Conservation (phyloP, 2,113 vertebrate species). For the Planiliza haematocheilus region DNA sequence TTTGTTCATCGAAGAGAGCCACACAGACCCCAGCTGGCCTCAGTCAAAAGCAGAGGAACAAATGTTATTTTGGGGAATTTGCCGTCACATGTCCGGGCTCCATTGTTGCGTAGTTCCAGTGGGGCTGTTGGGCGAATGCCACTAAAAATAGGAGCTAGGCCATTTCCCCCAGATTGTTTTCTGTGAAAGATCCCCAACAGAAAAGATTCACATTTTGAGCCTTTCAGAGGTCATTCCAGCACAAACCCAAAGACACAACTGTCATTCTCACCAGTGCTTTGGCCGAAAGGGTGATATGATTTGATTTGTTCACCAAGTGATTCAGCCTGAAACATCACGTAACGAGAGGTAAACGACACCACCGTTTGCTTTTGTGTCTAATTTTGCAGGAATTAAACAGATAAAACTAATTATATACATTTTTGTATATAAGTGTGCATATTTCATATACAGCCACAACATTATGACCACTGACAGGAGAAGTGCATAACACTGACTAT, state of each 20-base stretch:
- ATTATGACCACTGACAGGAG: no score
- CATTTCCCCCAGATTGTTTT: constrained; percentile 11
- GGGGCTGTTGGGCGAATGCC: not conserved
- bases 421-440: no score
- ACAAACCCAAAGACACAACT: not conserved
- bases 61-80: constrained; percentile 40
- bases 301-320: not conserved
- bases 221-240: not conserved
- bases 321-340: constrained; percentile 1
- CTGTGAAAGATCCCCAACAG: constrained; percentile 2
- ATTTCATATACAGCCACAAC: no score
- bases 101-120: constrained; percentile 30
- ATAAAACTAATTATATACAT: constrained; percentile 22
- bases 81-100: constrained; percentile 5
- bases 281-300: not conserved
- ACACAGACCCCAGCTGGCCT: constrained; percentile 24
- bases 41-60: constrained; percentile 32
- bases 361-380: not conserved
- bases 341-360: not conserved
- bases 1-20: constrained; percentile 1
- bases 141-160: constrained; percentile 33
- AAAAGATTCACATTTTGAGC: no score
- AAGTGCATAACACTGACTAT: no score
- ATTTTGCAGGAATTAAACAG: constrained; percentile 27
- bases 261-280: not conserved